A percentile compares a stretch with the other conserved stretches of the same genome.
Conservation (phyloP, 2,888 invertebrate genomes). For the Macaria liturata region DNA sequence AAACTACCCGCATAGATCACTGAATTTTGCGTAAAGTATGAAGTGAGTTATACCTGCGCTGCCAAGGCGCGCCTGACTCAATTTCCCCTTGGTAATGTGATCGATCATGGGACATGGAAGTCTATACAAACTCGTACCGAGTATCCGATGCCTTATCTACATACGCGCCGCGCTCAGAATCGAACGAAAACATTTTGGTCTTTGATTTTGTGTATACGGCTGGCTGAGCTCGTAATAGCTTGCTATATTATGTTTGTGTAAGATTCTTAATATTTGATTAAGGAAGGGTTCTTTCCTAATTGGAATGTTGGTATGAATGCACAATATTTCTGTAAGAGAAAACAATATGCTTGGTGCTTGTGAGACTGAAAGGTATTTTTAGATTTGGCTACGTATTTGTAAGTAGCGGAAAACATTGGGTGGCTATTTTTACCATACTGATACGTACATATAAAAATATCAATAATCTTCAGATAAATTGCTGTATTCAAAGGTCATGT, state of each 20-base stretch:
- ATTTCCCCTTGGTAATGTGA: constrained; percentile 56
- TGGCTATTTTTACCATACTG: too few species aligned
- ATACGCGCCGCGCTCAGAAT: constrained; percentile 18
- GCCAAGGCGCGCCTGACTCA: constrained; percentile 48
- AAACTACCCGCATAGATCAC: constrained; percentile 26
- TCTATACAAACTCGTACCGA: constrained; percentile 24
- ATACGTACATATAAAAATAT: too few species aligned
- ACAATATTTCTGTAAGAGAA: neutral
- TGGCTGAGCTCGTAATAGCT: constrained; percentile 13
- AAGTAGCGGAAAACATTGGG: too few species aligned
- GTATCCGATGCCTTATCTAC: constrained; percentile 21
- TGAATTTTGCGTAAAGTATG: constrained; percentile 23
- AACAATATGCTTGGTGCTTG: too few species aligned
- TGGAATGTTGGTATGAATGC: constrained; percentile 1
- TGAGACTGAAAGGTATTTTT: too few species aligned
- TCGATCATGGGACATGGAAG: constrained; percentile 46
- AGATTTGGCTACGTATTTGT: too few species aligned
- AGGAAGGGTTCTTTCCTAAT: constrained; percentile 8
- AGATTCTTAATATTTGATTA: constrained; percentile 18
- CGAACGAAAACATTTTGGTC: constrained; percentile 24
- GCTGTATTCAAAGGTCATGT: too few species aligned
- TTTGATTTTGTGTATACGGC: constrained; percentile 25
- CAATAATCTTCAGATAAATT: too few species aligned
- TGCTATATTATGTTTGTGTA: constrained; percentile 14
- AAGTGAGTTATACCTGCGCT: constrained; percentile 31